Percentiles rank a stretch among this genome's conserved stretches.
phyloP scores from a whole-genome alignment of 2,888 invertebrate species.

The Holacanthella duospinosa region DNA sequence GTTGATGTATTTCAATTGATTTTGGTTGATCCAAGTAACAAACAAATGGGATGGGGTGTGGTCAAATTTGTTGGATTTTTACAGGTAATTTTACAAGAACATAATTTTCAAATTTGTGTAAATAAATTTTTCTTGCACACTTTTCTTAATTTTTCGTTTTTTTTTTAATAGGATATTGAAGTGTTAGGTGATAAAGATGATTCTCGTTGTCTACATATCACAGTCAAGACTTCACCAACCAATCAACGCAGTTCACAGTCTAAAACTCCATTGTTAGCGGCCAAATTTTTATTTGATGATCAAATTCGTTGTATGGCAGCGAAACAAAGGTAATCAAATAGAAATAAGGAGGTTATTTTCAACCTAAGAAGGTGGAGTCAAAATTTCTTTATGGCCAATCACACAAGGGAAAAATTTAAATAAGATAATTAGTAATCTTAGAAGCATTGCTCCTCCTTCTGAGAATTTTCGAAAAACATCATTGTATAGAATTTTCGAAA shows the following conservation, averaged over 20 bases:
- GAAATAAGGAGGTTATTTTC: not conserved
- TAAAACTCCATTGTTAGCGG: slow-evolving; percentile 63
- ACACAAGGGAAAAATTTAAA: too few relatives aligned
- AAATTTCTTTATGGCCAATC: too few relatives aligned
- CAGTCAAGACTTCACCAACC: slow-evolving; percentile 60
- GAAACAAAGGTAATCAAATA: slow-evolving; percentile 67
- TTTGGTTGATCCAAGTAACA: slow-evolving; percentile 91
- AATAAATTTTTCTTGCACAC: not conserved
- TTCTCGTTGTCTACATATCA: slow-evolving; percentile 85
- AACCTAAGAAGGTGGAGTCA: too few relatives aligned
- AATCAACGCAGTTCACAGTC: slow-evolving; percentile 48
- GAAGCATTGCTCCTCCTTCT: too few relatives aligned
- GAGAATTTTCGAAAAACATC: too few relatives aligned
- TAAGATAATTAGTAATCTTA: too few relatives aligned
- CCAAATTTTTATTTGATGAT: slow-evolving; percentile 95
- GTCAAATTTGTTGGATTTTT: slow-evolving; percentile 91
- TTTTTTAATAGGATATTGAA: slow-evolving; percentile 69
- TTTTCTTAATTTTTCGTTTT: slow-evolving; percentile 5
- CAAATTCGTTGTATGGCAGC: slow-evolving; percentile 99
- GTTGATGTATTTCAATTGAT: slow-evolving; percentile 92
- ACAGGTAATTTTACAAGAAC: slow-evolving; percentile 45
- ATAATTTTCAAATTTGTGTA: not conserved
- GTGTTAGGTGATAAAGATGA: slow-evolving; percentile 92
- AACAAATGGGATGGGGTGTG: slow-evolving; percentile 91
- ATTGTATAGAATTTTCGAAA: too few relatives aligned